These are phyloP conservation scores for Caenorhabditis zanzibari DNA, from an alignment of 2,888 invertebrate genomes.

Conservation along the genomic window DNA sequence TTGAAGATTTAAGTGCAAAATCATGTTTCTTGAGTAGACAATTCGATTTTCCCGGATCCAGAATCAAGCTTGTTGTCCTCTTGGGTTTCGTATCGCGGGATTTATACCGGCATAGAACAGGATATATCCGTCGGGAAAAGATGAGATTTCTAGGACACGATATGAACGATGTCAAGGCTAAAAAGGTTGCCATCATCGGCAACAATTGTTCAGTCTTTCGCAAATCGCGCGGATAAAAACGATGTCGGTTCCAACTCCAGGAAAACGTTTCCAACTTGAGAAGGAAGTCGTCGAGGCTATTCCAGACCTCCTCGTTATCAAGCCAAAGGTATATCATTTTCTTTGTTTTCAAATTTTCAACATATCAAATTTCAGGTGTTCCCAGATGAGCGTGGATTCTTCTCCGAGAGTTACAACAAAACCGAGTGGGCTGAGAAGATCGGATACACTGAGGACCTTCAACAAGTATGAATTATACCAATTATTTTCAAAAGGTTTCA, in stretches of 20 bases:
- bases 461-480: constrained; percentile 74
- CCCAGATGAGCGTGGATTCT: constrained; percentile 83
- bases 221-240: constrained; percentile 7
- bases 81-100: constrained; percentile 43
- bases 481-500: constrained; percentile 13
- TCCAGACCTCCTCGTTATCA: constrained; percentile 80
- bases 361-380: constrained; percentile 73
- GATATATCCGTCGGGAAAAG: constrained; percentile 40
- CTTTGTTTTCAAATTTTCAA: not conserved
- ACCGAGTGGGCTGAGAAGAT: constrained; percentile 80
- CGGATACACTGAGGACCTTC: constrained; percentile 77
- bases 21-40: constrained; percentile 6
- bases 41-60: constrained; percentile 1
- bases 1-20: constrained; percentile 16
- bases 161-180: constrained; percentile 63
- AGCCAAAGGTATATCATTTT: constrained; percentile 76
- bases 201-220: constrained; percentile 19
- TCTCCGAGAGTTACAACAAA: constrained; percentile 82
- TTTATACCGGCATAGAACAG: constrained; percentile 47
- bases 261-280: constrained; percentile 77
- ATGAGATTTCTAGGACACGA: constrained; percentile 64
- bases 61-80: constrained; percentile 11
- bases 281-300: constrained; percentile 78
- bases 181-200: constrained; percentile 40
- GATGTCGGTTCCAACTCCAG: constrained; percentile 72